Conservation (phyloP, 2,797 vertebrate genomes). For the Poeciliopsis paucimaculata region DNA sequence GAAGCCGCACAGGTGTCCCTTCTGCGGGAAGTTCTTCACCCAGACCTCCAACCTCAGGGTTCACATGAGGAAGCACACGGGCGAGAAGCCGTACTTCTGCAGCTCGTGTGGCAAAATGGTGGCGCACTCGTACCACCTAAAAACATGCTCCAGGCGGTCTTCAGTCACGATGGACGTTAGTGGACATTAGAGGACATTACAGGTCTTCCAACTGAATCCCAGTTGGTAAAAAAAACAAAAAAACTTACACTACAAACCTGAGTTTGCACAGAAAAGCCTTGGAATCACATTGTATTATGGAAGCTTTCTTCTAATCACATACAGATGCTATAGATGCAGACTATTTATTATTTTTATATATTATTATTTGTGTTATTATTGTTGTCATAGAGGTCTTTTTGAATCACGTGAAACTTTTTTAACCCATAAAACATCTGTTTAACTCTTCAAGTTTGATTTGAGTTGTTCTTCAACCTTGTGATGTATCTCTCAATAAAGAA, state of each 20-base stretch:
- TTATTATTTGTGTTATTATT: background rate
- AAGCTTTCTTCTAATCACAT: background rate
- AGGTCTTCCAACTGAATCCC: slow-evolving; percentile 2
- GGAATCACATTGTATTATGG: background rate
- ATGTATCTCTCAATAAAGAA: slow-evolving; percentile 4
- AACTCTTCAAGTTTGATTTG: background rate
- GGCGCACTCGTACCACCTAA: slow-evolving; percentile 35
- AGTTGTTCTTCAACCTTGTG: background rate
- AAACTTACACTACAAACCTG: background rate
- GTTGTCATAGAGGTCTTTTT: background rate
- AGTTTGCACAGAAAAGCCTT: slow-evolving; percentile 18
- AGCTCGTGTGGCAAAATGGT: slow-evolving; percentile 35
- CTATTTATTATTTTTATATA: background rate
- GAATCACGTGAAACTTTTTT: background rate
- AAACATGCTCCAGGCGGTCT: slow-evolving; percentile 17
- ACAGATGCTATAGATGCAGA: background rate
- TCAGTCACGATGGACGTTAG: background rate
- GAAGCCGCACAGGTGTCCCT: slow-evolving; percentile 38
- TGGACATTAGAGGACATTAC: background rate
- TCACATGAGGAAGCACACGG: slow-evolving; percentile 48
- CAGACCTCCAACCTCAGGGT: slow-evolving; percentile 47
- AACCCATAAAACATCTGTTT: background rate
- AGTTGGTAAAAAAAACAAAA: background rate
- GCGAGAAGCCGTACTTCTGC: slow-evolving; percentile 52
- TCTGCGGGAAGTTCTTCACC: slow-evolving; percentile 41